These are phyloP conservation scores for Plectropomus leopardus DNA, from an alignment of 2,113 vertebrate species.

Conservation along the genomic window DNA sequence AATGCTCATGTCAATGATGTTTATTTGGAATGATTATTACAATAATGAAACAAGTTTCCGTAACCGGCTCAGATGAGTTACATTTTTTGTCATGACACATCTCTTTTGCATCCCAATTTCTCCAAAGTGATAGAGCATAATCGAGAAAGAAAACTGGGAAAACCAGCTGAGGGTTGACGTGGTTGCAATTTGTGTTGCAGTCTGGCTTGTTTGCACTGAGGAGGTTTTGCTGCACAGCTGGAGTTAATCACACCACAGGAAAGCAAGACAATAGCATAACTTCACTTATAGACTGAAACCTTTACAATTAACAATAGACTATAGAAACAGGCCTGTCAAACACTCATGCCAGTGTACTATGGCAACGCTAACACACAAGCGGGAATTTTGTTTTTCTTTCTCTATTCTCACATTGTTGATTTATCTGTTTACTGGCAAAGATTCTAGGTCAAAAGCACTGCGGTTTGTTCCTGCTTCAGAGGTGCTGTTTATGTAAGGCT, in stretches of 20 bases:
- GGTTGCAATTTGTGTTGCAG: slow-evolving; percentile 14
- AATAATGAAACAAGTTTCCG: too few species aligned
- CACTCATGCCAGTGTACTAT: slow-evolving; percentile 22
- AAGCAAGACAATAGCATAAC: slow-evolving; percentile 42
- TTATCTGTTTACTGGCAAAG: slow-evolving; percentile 73
- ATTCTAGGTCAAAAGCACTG: slow-evolving; percentile 56
- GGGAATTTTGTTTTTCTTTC: slow-evolving; percentile 54
- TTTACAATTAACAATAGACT: slow-evolving; percentile 56
- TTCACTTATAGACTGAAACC: slow-evolving; percentile 39
- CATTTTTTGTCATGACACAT: not conserved
- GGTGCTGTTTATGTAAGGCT: slow-evolving; percentile 83
- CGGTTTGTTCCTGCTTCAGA: slow-evolving; percentile 69
- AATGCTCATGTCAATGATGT: too few species aligned
- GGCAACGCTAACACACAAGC: slow-evolving; percentile 44
- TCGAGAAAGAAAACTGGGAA: slow-evolving; percentile 6
- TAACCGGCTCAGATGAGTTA: too few species aligned
- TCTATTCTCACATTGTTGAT: slow-evolving; percentile 49
- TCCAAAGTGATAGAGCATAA: not conserved
- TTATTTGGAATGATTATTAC: too few species aligned
- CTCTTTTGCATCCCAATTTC: not conserved
- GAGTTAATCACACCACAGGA: slow-evolving; percentile 29
- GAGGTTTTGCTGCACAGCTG: slow-evolving; percentile 50
- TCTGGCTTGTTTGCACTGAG: not conserved
- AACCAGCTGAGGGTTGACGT: slow-evolving; percentile 20
- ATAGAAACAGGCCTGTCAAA: slow-evolving; percentile 43